Percentiles rank a stretch among this genome's conserved stretches.
These are phyloP conservation scores for Tringa solitaria DNA, from an alignment of 2,113 vertebrate species.

Conservation along the genomic window DNA sequence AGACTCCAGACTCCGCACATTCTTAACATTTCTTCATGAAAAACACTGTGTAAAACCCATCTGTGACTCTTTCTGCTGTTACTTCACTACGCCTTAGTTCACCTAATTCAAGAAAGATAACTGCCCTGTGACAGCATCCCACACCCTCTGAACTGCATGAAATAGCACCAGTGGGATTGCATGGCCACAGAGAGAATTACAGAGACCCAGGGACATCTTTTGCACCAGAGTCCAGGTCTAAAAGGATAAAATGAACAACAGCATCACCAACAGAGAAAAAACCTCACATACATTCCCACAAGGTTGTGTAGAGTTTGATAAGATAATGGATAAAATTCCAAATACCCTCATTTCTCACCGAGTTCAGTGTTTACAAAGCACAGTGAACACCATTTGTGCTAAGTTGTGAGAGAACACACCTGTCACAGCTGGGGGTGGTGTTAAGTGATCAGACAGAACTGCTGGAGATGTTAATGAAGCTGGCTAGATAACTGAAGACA, in stretches of 20 bases:
- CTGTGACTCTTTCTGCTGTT: neutral
- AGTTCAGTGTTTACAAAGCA: neutral
- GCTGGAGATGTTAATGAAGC: neutral
- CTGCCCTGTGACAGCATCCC: neutral
- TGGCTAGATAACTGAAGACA: neutral
- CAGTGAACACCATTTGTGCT: neutral
- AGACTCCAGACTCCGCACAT: fast-evolving
- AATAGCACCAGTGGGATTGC: neutral
- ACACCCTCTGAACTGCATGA: neutral
- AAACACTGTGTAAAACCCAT: neutral
- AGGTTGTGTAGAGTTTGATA: neutral
- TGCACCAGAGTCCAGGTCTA: neutral
- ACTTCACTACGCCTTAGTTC: neutral
- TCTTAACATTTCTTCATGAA: neutral
- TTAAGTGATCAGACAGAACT: neutral
- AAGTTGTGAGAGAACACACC: neutral
- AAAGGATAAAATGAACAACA: neutral
- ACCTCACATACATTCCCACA: fast-evolving
- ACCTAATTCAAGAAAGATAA: neutral
- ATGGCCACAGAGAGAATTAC: neutral
- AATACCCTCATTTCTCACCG: neutral
- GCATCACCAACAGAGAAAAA: neutral
- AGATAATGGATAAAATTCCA: neutral
- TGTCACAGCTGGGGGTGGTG: neutral
- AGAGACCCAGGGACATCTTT: neutral